Conservation (phyloP, 2,113 vertebrate species). For the Notiomystis cincta region DNA sequence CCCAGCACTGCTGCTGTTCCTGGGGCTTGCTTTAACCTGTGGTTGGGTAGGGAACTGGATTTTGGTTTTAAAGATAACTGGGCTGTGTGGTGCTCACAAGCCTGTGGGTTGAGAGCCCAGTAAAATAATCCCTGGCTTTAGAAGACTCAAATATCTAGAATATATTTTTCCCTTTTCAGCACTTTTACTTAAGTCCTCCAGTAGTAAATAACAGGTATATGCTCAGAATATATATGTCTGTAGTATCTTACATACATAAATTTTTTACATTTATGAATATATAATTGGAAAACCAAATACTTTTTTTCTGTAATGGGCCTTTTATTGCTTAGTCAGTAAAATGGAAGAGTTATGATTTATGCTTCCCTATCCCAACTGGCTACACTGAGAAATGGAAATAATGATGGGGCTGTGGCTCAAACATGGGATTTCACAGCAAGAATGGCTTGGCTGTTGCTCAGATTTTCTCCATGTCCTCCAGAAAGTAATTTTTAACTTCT, state of each 20-base stretch:
- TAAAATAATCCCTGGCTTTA: not conserved
- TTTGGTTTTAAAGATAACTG: not conserved
- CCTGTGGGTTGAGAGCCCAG: not conserved
- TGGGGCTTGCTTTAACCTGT: not conserved
- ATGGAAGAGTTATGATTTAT: not conserved
- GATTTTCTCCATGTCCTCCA: not conserved
- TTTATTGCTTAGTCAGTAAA: slow-evolving; percentile 2
- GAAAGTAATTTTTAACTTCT: slow-evolving; percentile 5
- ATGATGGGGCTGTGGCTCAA: slow-evolving; percentile 30
- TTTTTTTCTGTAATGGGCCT: not conserved
- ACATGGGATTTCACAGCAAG: not conserved
- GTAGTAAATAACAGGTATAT: not conserved
- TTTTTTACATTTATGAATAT: not conserved
- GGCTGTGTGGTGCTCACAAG: not conserved
- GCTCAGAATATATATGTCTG: not conserved
- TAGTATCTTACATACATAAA: not conserved
- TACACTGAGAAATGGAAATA: slow-evolving; percentile 45
- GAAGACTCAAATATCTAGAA: not conserved
- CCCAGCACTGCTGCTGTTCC: not conserved
- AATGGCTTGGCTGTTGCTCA: slow-evolving; percentile 6
- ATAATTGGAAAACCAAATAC: not conserved
- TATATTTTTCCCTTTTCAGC: not conserved
- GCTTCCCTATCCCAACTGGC: not conserved
- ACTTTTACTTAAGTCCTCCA: not conserved
- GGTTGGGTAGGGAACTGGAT: not conserved